phyloP scores from a whole-genome alignment of 1,140 invertebrate genomes.

The Papilio polytes region DNA sequence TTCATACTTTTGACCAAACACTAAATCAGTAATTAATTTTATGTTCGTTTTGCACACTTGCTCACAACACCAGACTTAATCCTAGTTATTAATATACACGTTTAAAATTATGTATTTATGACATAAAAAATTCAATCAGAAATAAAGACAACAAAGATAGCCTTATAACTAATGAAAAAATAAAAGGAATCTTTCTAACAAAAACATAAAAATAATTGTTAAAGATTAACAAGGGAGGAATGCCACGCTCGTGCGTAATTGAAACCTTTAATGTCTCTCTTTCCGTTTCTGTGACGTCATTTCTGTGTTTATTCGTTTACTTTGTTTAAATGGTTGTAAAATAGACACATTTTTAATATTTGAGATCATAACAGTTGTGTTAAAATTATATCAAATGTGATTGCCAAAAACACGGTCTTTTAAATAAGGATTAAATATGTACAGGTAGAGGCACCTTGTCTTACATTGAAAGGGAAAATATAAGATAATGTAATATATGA shows the following conservation, averaged over 20 bases:
- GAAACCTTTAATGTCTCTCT: conserved; percentile 19
- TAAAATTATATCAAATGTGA: not conserved
- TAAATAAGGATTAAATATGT: not conserved
- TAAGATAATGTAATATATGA: conserved; percentile 52
- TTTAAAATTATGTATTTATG: not conserved
- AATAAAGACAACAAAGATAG: not conserved
- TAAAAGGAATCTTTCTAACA: conserved; percentile 4
- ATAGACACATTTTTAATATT: not conserved
- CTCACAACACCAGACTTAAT: not conserved
- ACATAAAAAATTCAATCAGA: not conserved
- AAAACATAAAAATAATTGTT: conserved; percentile 22
- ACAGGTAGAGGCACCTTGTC: not conserved
- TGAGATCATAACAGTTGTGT: not conserved
- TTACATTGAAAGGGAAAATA: conserved; percentile 52
- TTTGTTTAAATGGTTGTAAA: not conserved
- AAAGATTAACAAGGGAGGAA: conserved; percentile 22
- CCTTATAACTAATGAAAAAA: conserved; percentile 6
- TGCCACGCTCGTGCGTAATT: conserved; percentile 17
- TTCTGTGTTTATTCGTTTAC: not conserved
- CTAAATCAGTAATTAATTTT: no score
- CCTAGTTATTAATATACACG: no score
- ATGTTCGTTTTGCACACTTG: not conserved
- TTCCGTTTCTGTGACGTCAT: not conserved
- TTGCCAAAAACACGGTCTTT: not conserved
- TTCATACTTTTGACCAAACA: no score